A percentile compares a stretch with the other conserved stretches of the same genome.
These are phyloP conservation scores for Parauchenoglanis punctatus DNA, from an alignment of 2,797 vertebrate species.

Conservation along the genomic window DNA sequence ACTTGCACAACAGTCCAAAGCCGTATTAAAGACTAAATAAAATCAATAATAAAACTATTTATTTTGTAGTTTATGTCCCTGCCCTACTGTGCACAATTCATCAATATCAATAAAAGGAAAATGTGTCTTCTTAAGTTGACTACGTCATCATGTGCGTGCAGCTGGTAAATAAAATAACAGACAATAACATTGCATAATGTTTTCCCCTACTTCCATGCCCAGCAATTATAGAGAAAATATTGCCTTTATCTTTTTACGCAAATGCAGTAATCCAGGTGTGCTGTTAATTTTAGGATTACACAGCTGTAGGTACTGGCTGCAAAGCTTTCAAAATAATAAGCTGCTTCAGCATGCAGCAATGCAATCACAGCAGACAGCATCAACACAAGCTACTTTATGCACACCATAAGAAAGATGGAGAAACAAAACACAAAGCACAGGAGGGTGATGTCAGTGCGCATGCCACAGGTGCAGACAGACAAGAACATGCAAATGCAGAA, in stretches of 20 bases:
- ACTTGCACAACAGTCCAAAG: background rate
- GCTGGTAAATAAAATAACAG: background rate
- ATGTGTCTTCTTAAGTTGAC: background rate
- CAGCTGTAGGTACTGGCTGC: background rate
- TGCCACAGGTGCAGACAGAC: conserved; percentile 53
- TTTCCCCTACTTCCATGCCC: background rate
- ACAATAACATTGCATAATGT: background rate
- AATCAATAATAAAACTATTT: background rate
- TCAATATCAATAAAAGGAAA: background rate
- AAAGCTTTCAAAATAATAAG: conserved; percentile 22
- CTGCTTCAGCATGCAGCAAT: conserved; percentile 44
- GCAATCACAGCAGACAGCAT: conserved; percentile 5
- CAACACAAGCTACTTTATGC: conserved; percentile 57
- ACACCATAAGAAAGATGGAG: background rate
- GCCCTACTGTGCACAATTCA: background rate
- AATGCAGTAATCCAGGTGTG: background rate
- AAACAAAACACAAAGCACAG: background rate
- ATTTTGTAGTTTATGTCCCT: background rate
- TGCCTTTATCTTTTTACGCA: background rate
- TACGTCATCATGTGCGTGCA: background rate
- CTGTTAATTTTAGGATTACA: background rate
- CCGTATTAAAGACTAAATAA: background rate
- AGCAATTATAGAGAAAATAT: background rate
- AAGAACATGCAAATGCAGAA: conserved; percentile 64
- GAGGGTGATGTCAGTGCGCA: conserved; percentile 7